These are phyloP conservation scores for Gymnogyps californianus DNA, from an alignment of 2,113 vertebrate genomes.

Conservation along the genomic window DNA sequence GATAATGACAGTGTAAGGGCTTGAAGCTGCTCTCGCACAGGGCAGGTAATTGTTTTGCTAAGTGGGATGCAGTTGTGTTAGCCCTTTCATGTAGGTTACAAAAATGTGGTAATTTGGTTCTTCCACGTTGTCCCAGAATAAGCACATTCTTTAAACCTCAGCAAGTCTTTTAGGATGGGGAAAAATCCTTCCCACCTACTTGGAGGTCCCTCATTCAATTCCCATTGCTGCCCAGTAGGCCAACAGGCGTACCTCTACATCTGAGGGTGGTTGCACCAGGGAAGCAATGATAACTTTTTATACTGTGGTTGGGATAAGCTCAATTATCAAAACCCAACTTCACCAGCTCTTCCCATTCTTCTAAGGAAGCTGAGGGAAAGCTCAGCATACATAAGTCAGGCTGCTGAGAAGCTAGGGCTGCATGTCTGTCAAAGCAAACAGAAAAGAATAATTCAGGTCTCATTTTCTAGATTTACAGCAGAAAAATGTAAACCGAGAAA, in stretches of 20 bases:
- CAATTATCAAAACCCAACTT: background rate
- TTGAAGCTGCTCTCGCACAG: background rate
- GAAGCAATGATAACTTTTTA: background rate
- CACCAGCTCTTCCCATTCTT: background rate
- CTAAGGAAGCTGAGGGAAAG: background rate
- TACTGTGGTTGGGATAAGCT: background rate
- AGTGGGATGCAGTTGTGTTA: background rate
- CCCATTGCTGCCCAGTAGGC: background rate
- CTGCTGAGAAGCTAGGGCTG: background rate
- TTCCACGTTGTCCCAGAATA: background rate
- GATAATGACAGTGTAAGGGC: background rate
- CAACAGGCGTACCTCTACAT: background rate
- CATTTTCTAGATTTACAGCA: background rate
- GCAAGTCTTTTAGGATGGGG: background rate
- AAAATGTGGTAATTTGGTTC: background rate
- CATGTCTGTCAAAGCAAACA: background rate
- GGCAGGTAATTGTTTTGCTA: constrained; percentile 5
- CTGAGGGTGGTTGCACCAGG: background rate
- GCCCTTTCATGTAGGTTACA: background rate
- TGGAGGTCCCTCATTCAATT: background rate
- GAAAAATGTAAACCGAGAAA: background rate
- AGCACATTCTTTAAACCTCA: background rate
- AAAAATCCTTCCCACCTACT: background rate
- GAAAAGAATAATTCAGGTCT: background rate
- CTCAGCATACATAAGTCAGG: background rate